Conservation (phyloP, 2,113 vertebrate species). For the Natator depressus region DNA sequence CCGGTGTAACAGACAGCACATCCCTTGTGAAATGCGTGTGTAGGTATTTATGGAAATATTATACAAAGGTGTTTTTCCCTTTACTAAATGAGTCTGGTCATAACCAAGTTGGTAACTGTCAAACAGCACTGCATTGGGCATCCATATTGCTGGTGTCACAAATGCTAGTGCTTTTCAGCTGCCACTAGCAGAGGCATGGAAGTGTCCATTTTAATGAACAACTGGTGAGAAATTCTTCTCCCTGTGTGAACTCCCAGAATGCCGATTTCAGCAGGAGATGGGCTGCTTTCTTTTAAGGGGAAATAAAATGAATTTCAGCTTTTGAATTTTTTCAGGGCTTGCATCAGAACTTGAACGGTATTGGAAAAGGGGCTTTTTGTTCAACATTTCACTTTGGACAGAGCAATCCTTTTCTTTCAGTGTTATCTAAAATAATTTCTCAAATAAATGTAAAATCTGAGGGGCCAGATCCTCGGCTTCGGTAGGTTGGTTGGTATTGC, state of each 20-base stretch:
- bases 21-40: background rate
- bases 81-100: fast-evolving
- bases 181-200: background rate
- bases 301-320: background rate
- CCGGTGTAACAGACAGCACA: background rate
- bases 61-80: background rate
- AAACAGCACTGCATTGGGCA: background rate
- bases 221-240: background rate
- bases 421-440: background rate
- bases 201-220: background rate
- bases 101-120: background rate
- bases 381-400: background rate
- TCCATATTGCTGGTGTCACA: background rate
- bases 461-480: no score
- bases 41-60: background rate
- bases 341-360: background rate
- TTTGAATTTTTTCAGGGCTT: background rate
- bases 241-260: background rate
- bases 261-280: conserved; percentile 37
- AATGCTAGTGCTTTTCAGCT: background rate
- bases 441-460: background rate
- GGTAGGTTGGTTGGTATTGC: background rate
- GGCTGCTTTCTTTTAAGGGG: background rate
- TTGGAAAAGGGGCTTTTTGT: background rate
- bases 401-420: background rate